Base-by-base conservation (phyloP, 35 echinoderm and acorn worm genomes). In the Stichopus chloronotus region DNA sequence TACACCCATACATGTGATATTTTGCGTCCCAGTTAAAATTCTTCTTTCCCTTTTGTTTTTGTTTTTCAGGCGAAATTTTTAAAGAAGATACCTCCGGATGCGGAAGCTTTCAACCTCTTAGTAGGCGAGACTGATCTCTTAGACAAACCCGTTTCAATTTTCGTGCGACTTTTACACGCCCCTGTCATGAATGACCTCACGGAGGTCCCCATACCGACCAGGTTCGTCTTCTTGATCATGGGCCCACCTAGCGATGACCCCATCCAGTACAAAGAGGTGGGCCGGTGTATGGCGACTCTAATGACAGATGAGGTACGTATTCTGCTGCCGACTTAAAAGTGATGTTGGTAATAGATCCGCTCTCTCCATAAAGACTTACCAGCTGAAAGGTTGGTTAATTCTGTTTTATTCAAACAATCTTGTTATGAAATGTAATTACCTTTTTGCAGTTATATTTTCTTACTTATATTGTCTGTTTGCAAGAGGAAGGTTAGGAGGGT, bases 231-330 rank as follows among this genome's bases (percentile, higher is more conserved):
- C 88, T 24, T 98, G 25, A 93, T 98, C 5, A 81, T 98, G 9
- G 96, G 96, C 17, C 96, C 96, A 0, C 96, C 96, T 16, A 98
- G 88, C 5, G 56, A 90, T 22, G 94, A 98, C 63, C 57, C 93
- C 9, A 25, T 94, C 60, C 79, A 94, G 22, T 98, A 98, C 86
- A 83, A 93, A 83, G 96, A 98, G 80, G 93, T 98, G 14, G 96
- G 96, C 72, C 83, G 96, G 56, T 98, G 96, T 56, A 93, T 98
- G 55, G 96, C 96, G 9, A 98, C 96, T 9, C 94, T 98, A 22
- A 95, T 98, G 94, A 94, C 96, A 4, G 96, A 98, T 57, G 96
- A 98, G 90, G 96, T 98, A 60, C 88, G 94, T 43, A 43, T 43
- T 43, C 30, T 43, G 30, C 3, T 43, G 30, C 30, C 30, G 3